phyloP scores from a whole-genome alignment of 1,140 invertebrate species.

The Macrotrachela quadricornifera region DNA sequence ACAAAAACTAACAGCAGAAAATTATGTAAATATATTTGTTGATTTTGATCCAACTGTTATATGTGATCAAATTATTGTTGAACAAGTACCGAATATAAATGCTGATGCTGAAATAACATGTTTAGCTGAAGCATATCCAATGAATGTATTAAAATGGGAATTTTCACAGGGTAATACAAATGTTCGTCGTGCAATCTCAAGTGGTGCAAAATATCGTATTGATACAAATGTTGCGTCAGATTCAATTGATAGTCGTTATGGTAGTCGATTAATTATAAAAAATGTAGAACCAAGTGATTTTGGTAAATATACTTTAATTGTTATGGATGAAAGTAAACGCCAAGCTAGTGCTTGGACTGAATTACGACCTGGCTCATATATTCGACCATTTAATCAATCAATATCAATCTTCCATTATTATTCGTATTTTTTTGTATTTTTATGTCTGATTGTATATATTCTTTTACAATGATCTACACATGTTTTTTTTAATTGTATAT shows the following conservation, averaged over 20 bases:
- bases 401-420: no score
- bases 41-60: slow-evolving; percentile 5
- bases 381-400: no score
- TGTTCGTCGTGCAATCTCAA: slow-evolving; percentile 2
- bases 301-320: slow-evolving; percentile 5
- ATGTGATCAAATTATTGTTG: slow-evolving; percentile 1
- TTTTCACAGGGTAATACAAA: slow-evolving; percentile 4
- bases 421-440: no score
- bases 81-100: slow-evolving; percentile 5
- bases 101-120: slow-evolving; percentile 8
- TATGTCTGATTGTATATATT: no score
- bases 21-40: slow-evolving; percentile 2
- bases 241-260: slow-evolving; percentile 1
- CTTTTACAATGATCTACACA: no score
- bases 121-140: slow-evolving; percentile 5
- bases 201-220: slow-evolving; percentile 1
- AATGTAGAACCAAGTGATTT: slow-evolving; percentile 6
- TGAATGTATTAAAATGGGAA: slow-evolving; percentile 4
- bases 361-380: no score
- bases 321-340: background rate
- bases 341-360: no score
- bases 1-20: slow-evolving; percentile 1
- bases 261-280: slow-evolving; percentile 1
- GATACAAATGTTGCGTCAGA: slow-evolving; percentile 5
- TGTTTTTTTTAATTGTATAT: no score